Evolutionary conservation across 2,113 vertebrate species (phyloP), one percentile per base, ranked within the genome.

Genomic region (Siphamia tubifer): DNA sequence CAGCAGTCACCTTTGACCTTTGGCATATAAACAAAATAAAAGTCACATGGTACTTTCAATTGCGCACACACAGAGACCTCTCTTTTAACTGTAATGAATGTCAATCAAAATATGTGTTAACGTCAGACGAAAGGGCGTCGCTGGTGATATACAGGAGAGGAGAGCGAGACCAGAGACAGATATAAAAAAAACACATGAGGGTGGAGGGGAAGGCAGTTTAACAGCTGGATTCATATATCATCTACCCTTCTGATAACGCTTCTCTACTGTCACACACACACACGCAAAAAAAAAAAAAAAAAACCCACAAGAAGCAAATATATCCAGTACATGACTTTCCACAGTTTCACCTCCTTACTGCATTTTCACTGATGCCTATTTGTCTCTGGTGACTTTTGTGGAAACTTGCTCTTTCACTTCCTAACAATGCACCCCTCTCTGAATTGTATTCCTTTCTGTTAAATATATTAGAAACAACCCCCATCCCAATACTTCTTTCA

Each of bases 381-480:
- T 64, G 42, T 65, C 19, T 63, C 45, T 31, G 7, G 25, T 62
- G 73, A 45, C 69, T 73, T 49, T 51, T 16, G 53, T 62, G 62
- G 67, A 79, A 65, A 75, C 44, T 15, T 60, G 54, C 8, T 5
- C 17, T 11, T 2, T 19, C 39, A 2, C 27, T 31, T 44, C 38
- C 25, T 16, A 51, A 15, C 39, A 53, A 34, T 19, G 21, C 36
- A 53, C 13, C 43, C 19, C 31, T 62, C 34, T 72, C 49, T 66
- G 34, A 47, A 11, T 74, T 61, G 38, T 63, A 23, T 47, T 51
- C 15, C 8, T 79, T 51, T 77, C 66, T 77, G 71, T 21, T 63
- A 60, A 63, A 79, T 60, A 57, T 74, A 76, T 86, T 65, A 76
- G 35, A 60, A 51, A 58, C 28, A 45, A 57, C 68, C 52, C 21